Conservation (phyloP, 2,113 vertebrate genomes). For the Dryoscopus gambensis region DNA sequence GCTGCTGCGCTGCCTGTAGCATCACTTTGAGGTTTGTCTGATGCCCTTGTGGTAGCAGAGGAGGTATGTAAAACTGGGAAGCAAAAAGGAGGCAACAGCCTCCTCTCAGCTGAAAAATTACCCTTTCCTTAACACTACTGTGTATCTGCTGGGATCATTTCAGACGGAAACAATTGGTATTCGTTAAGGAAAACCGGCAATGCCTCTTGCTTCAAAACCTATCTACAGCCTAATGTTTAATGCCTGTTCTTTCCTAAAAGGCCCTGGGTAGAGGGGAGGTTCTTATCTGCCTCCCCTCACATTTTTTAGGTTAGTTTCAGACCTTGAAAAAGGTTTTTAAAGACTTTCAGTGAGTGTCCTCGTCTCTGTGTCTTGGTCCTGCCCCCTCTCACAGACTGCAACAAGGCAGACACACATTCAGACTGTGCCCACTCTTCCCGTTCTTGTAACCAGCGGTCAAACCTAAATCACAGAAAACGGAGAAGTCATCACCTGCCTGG, state of each 20-base stretch:
- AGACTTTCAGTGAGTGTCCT: not conserved
- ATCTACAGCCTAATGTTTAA: not conserved
- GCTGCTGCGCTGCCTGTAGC: not conserved
- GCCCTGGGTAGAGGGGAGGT: accelerated
- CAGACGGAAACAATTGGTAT: not conserved
- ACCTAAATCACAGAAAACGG: not conserved
- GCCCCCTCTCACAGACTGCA: not conserved
- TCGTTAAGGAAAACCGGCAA: not conserved
- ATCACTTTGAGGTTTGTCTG: not conserved
- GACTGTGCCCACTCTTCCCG: not conserved
- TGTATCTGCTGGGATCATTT: not conserved
- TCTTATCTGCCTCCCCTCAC: not conserved
- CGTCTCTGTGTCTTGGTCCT: not conserved
- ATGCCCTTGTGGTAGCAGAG: not conserved
- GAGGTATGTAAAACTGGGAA: not conserved
- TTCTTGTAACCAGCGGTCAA: not conserved
- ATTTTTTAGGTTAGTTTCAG: not conserved
- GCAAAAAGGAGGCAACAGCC: not conserved
- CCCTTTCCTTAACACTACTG: not conserved
- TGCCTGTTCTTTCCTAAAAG: not conserved
- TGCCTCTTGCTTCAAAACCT: not conserved
- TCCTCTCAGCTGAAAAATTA: not conserved
- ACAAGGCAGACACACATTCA: not conserved
- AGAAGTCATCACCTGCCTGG: not conserved
- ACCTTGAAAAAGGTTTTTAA: not conserved